Evolutionary conservation across 2,888 invertebrate genomes (phyloP).

Genomic region (Nymphalis c-album): DNA sequence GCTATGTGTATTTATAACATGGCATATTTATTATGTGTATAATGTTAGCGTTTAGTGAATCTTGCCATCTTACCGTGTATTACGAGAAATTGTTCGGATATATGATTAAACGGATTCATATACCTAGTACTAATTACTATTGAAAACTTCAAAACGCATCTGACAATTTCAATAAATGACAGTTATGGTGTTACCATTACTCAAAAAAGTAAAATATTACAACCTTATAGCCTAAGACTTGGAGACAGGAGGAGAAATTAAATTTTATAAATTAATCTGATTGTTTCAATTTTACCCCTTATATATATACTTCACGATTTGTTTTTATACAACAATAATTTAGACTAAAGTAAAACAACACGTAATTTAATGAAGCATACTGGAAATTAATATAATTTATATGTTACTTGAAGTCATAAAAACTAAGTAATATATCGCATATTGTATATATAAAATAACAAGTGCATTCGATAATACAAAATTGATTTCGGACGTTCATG

Average conservation of each 20-base stretch:
- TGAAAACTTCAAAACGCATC: slow-evolving; percentile 37
- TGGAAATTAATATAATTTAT: no score
- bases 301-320: not conserved
- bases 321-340: no score
- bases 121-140: not conserved
- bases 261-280: slow-evolving; percentile 74
- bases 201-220: slow-evolving; percentile 66
- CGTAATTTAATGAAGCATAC: no score
- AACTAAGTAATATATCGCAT: no score
- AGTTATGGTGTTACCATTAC: slow-evolving; percentile 79
- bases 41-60: slow-evolving; percentile 80
- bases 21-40: slow-evolving; percentile 35
- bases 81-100: slow-evolving; percentile 55
- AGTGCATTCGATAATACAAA: no score
- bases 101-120: slow-evolving; percentile 7
- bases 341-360: no score
- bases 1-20: slow-evolving; percentile 20
- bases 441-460: no score
- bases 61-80: slow-evolving; percentile 73
- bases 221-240: slow-evolving; percentile 71
- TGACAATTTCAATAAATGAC: slow-evolving; percentile 50
- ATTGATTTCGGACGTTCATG: no score
- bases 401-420: no score
- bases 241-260: slow-evolving; percentile 74
- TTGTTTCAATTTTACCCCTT: slow-evolving; percentile 52